Evolutionary conservation across 2,113 vertebrate genomes (phyloP), one percentile per base, ranked within the genome.

Genomic region (Ardeotis arabs): DNA sequence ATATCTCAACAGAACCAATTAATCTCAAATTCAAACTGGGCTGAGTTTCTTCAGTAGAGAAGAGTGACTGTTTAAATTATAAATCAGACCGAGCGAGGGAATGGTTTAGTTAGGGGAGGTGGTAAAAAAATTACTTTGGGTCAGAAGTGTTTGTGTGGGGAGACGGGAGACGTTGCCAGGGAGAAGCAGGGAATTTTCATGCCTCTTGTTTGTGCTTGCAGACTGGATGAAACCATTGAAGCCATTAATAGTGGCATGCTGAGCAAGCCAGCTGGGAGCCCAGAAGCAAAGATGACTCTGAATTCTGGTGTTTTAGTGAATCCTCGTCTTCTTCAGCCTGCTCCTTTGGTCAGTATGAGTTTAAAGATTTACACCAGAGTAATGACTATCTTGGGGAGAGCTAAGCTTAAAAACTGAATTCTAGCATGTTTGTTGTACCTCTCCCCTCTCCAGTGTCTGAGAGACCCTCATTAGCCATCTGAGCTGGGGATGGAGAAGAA

Each of bases 161-260:
- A 58, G 39, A 64, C 58, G 24, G 52, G 45, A 67, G 27, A 14
- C 2, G 1, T 66, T 84, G 44, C 58, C 4, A 10, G 37, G 44
- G 25, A 44, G 45, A 58, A 49, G 47, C 21, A 68, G 35, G 78
- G 53, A 35, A 8, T 63, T 55, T 60, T 78, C 47, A 83, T 14
- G 5, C 44, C n/a, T 80, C 33, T 64, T 12, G 2, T 91, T 91
- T 95, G 21, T 97, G 91, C 68, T 91, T 91, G 95, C 95, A 99
- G 99, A 85, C 97, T 99, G 96, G 99, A 99, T 97, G 99, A 99
- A 89, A 98, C 98, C 20, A 96, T 99, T 2, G 98, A 98, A 85
- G 98, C 98, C 68, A 98, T 99, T 89, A 98, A 86, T 60, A 95
- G 44, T 59, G 99, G 98, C 45, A 96, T 97, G 1, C 82, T 98